A percentile compares a stretch with the other conserved stretches of the same genome.
Conservation (phyloP, 35 echinoderm and acorn worm species). For the Apostichopus japonicus region DNA sequence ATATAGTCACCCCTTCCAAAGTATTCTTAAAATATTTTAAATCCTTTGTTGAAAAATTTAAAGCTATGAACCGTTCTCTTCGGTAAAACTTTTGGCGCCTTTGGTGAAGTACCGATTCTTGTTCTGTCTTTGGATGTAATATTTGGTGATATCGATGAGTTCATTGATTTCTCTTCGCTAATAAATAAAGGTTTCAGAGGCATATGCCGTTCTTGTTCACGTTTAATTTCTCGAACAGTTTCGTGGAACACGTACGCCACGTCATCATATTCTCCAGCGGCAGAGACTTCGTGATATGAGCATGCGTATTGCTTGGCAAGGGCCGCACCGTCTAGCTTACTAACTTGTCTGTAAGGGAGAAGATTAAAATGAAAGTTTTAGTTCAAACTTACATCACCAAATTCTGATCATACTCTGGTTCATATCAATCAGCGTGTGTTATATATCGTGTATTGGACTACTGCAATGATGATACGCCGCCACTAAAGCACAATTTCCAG, state of each 20-base stretch:
- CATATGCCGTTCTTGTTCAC: constrained; percentile 87
- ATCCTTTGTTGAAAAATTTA: constrained; percentile 98
- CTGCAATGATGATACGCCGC: too few species aligned
- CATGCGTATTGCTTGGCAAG: constrained; percentile 95
- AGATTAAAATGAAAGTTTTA: not conserved
- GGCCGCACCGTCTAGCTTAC: constrained; percentile 88
- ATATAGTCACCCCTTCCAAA: too few species aligned
- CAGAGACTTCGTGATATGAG: constrained; percentile 92
- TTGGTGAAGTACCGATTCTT: constrained; percentile 74
- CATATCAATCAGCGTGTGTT: too few species aligned
- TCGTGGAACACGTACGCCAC: constrained; percentile 95
- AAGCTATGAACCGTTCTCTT: constrained; percentile 96
- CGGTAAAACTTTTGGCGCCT: constrained; percentile 86
- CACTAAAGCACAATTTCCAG: too few species aligned
- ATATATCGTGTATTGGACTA: too few species aligned
- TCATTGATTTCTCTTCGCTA: constrained; percentile 79
- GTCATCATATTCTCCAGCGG: constrained; percentile 88
- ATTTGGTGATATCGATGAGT: constrained; percentile 36
- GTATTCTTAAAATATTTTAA: constrained; percentile 88
- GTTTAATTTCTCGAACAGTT: constrained; percentile 86
- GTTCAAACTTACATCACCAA: too few species aligned
- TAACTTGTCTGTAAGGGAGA: constrained; percentile 85
- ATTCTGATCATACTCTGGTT: too few species aligned
- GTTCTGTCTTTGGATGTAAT: constrained; percentile 58
- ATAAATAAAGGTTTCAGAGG: constrained; percentile 96